These are phyloP conservation scores for Orientallactaga bullata DNA, from an alignment of 2,113 vertebrate genomes.

Conservation along the genomic window DNA sequence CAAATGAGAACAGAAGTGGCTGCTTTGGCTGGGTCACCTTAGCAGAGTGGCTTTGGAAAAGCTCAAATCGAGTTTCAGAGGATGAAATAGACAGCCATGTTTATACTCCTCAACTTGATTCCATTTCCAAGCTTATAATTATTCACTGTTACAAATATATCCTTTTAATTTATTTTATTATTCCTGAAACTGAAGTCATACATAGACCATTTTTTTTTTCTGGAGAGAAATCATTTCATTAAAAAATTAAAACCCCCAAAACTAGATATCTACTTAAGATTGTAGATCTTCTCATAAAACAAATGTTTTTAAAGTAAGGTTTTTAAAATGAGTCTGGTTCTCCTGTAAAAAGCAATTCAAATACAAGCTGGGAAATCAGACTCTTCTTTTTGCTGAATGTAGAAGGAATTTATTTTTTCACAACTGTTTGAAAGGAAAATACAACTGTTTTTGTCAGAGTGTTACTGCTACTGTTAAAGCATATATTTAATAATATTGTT, in stretches of 20 bases:
- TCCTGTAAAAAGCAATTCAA: conserved; percentile 17
- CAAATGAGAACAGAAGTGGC: background rate
- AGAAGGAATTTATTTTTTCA: background rate
- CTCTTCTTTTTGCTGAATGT: background rate
- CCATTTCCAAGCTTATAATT: conserved; percentile 36
- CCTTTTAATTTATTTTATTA: background rate
- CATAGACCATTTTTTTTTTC: conserved; percentile 16
- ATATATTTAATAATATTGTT: background rate
- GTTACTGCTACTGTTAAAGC: background rate
- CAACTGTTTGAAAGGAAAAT: conserved; percentile 11
- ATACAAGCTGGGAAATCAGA: background rate
- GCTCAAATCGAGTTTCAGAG: conserved; percentile 61
- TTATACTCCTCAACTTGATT: background rate
- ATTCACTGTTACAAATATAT: background rate
- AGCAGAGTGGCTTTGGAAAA: conserved; percentile 58
- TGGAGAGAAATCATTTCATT: background rate
- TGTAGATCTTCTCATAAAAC: conserved; percentile 33
- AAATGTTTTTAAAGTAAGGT: background rate
- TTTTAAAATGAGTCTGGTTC: background rate
- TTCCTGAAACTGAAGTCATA: conserved; percentile 56
- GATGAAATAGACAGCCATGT: conserved; percentile 48
- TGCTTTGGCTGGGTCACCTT: conserved; percentile 60
- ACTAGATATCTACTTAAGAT: conserved; percentile 15
- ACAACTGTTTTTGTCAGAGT: background rate
- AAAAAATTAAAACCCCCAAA: too few relatives aligned